phyloP scores from a whole-genome alignment of 2,113 vertebrate genomes.

The Cheilinus undulatus region DNA sequence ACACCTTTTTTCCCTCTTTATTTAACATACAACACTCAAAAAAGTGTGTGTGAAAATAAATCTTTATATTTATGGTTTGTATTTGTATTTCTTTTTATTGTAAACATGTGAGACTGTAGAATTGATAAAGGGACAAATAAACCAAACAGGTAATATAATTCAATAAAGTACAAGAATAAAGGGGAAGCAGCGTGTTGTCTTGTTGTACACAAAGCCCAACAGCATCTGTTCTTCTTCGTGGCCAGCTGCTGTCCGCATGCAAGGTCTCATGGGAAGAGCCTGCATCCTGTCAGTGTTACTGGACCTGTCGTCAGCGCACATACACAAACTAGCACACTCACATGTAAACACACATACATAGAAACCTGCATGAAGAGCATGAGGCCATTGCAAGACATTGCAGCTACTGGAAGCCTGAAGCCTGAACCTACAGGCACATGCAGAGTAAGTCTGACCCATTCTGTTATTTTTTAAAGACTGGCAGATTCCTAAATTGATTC shows the following conservation, averaged over 20 bases:
- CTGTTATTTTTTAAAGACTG: too few relatives aligned
- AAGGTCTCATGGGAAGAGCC: slow-evolving; percentile 70
- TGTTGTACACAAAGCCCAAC: slow-evolving; percentile 52
- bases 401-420: not conserved
- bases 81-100: not conserved
- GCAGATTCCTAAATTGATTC: too few relatives aligned
- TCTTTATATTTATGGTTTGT: not conserved
- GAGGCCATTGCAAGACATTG: not conserved
- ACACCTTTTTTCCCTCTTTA: not conserved
- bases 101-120: not conserved
- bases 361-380: not conserved
- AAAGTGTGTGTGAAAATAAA: not conserved
- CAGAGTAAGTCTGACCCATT: too few relatives aligned
- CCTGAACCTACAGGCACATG: not conserved
- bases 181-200: slow-evolving; percentile 15
- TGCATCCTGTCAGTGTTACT: slow-evolving; percentile 71
- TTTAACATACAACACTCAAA: not conserved
- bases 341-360: slow-evolving; percentile 31
- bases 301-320: slow-evolving; percentile 77
- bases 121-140: not conserved
- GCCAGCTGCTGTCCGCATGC: slow-evolving; percentile 76
- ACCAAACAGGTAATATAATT: not conserved
- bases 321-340: slow-evolving; percentile 31
- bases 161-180: slow-evolving; percentile 6
- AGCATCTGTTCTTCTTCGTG: slow-evolving; percentile 64